Percentiles rank a stretch among this genome's conserved stretches.
These are phyloP conservation scores for Odiellus spinosus DNA, from an alignment of 2,888 invertebrate species.

Conservation along the genomic window DNA sequence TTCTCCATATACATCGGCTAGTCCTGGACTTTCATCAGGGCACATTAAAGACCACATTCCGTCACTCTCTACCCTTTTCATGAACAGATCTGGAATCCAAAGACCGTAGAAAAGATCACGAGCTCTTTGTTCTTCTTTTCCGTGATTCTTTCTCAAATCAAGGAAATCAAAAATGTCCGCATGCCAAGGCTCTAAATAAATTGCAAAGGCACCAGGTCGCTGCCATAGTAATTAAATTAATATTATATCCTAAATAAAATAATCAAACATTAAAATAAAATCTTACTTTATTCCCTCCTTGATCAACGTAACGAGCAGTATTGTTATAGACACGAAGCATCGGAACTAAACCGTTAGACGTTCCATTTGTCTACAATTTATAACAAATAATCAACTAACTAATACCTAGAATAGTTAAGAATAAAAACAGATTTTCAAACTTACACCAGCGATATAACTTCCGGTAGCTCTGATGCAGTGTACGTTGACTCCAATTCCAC, in stretches of 20 bases:
- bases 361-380: slow-evolving; percentile 66
- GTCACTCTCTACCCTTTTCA: slow-evolving; percentile 76
- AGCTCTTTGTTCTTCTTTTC: slow-evolving; percentile 84
- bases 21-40: slow-evolving; percentile 77
- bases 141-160: slow-evolving; percentile 82
- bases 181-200: slow-evolving; percentile 98
- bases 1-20: slow-evolving; percentile 84
- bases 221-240: slow-evolving; percentile 25
- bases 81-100: slow-evolving; percentile 97
- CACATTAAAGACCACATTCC: slow-evolving; percentile 92
- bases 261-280: background rate
- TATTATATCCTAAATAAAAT: background rate
- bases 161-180: slow-evolving; percentile 90
- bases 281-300: slow-evolving; percentile 74
- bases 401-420: no score
- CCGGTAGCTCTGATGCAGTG: slow-evolving; percentile 89
- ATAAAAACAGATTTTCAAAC: no score
- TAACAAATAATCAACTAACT: slow-evolving; percentile 6
- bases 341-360: slow-evolving; percentile 87
- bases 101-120: slow-evolving; percentile 90
- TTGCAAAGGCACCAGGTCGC: slow-evolving; percentile 91
- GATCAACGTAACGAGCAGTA: slow-evolving; percentile 90
- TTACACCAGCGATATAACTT: slow-evolving; percentile 64
- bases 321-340: slow-evolving; percentile 91
- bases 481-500: slow-evolving; percentile 90